Percentiles rank a stretch among this genome's conserved stretches.
Evolutionary conservation across 53 echinoderm and acorn worm genomes (phyloP).

Genomic region (Mesocentrotus franciscanus): DNA sequence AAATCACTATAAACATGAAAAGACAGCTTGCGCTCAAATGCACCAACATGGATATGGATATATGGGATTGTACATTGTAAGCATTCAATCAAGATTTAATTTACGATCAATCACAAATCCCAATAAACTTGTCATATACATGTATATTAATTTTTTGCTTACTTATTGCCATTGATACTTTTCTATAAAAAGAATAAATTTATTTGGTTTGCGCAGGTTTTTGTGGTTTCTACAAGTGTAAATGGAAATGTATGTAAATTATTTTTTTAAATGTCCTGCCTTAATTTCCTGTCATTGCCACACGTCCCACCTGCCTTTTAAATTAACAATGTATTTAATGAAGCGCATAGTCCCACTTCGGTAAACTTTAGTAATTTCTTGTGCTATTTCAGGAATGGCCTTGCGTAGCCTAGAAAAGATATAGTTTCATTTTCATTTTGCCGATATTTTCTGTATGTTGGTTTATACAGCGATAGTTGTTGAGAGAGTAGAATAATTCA

Average conservation of each 20-base stretch:
- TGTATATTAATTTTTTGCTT: neutral
- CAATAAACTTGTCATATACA: too few species aligned
- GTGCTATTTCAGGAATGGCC: neutral
- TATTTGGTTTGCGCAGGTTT: neutral
- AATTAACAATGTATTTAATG: conserved; percentile 5
- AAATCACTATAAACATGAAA: neutral
- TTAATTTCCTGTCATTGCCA: neutral
- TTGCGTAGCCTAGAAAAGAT: neutral
- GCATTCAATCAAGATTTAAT: neutral
- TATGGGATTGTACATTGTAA: neutral
- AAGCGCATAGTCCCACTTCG: neutral
- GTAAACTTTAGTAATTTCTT: neutral
- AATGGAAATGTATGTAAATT: neutral
- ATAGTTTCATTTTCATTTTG: conserved; percentile 15
- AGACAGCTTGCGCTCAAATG: neutral
- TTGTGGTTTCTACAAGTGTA: neutral
- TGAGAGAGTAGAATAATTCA: neutral
- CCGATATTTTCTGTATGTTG: neutral
- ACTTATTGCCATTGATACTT: neutral
- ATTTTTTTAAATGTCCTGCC: neutral
- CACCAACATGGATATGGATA: neutral
- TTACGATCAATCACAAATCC: neutral
- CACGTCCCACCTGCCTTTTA: neutral
- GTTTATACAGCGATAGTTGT: neutral
- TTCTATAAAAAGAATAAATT: neutral